Base-by-base conservation (phyloP, 2,113 vertebrate species). In the Anhinga anhinga region DNA sequence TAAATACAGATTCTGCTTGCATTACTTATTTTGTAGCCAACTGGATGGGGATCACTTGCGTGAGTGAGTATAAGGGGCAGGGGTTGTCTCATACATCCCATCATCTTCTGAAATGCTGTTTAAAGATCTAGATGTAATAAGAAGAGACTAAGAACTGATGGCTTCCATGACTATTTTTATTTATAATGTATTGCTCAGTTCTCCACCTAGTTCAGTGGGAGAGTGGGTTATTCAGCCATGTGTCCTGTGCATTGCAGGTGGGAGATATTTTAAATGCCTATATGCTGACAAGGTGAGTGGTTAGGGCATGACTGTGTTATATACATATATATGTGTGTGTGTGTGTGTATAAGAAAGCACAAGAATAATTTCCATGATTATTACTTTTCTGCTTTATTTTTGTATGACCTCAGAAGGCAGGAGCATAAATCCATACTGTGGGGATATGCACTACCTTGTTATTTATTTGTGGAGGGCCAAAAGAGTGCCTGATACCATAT, bases 231-330 rank as follows among this genome's bases (percentile, higher is more conserved):
- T 58, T 95, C 93, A 97, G 38, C 81, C 89, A 23, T 82, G 78
- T 95, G 74, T 23, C 92, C 78, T 59, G 58, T 73, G 84, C 49
- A 15, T 61, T 85, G 77, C 91, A 87, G 62, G 89, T 85, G 70
- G 78, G 73, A 95, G 91, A 93, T 97, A 92, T 96, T 95, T 96
- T 95, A 94, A 95, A 94, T 80, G 78, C 45, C 45, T 85, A 0
- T 63, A 34, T 82, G 44, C 49, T 95, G 97, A 91, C 86, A 93
- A 96, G 91, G 89, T 95, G 91, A 96, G 70, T 94, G 86, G 91
- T 95, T 93, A 94, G 94, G 91, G 81, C 94, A 91, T 47, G 86
- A 47, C 94, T 97, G 93, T 92, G 66, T 81, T 82, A 77, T 84
- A 62, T 59, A 66, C 44, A 26, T 44, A 44, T 71, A 15, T 36